Base-by-base conservation (phyloP, 2,113 vertebrate species). In the Hemibagrus wyckioides region DNA sequence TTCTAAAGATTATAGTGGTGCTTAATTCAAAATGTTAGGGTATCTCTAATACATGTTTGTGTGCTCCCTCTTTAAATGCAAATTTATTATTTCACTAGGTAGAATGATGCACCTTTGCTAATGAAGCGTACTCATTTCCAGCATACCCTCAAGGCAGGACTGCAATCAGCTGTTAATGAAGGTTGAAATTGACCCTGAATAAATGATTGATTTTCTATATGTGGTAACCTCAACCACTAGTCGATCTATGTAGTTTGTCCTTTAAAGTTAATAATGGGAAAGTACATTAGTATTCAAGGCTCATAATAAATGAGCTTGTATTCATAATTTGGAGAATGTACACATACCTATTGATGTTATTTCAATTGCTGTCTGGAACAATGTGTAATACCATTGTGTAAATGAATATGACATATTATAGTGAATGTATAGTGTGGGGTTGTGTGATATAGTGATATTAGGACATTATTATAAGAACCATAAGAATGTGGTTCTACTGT, bases 161-260 rank as follows among this genome's bases (percentile, higher is more conserved):
- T 33, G 57, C n/a, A 50, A 85, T 50, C 4, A 71, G 9, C 63
- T 79, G 63, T 63, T 80, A 61, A 52, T 65, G 75, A 65, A 54
- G 4, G 36, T 36, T 30, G 8, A 76, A 76, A 76, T 61, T 25
- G 36, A 77, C n/a, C 23, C 28, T 50, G 28, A 61, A 85, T 79
- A 48, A 85, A 73, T 41, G n/a, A 80, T 54, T 15, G 67, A 73
- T 56, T 36, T 73, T 84, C 61, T 36, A 39, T 71, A 71, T 84
- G 82, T 69, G 63, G n/a, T 48, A 63, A 76, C 52, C 67, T 17
- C 33, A 63, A 28, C 33, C 15, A 30, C 23, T n/a, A 61, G 17
- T 19, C 54, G 50, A 36, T 36, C 33, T 52, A 61, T 61, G 17
- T 41, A 82, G 11, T 50, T 75, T 61, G 8, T 25, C 54, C 25